Evolutionary conservation across 2,888 invertebrate species (phyloP), one percentile per base, ranked within the genome.

Genomic region (Sarcophaga caerulescens): DNA sequence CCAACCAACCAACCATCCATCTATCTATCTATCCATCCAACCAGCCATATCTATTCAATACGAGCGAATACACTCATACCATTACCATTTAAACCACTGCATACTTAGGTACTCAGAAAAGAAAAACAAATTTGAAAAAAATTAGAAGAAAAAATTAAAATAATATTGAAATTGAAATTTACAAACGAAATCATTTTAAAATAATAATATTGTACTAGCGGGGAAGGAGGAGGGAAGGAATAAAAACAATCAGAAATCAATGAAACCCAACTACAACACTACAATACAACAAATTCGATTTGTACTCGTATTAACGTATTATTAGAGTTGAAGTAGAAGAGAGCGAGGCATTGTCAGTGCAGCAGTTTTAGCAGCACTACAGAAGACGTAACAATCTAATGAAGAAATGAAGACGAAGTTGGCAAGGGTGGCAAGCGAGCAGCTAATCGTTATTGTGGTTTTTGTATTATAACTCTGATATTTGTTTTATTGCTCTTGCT

Each of bases 391-490:
- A 81, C 63, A 44, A 69, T 81, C 75, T 63, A 75, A 75, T 75
- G 52, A 75, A 75, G 81, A 81, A 73, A 71, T 79, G 79, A 71
- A 71, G 69, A 78, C 19, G 59, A 73, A 60, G 62, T 52, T 23
- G 17, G 14, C 59, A 73, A 81, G 69, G 69, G 81, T 70, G 57
- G 25, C 21, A 60, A 35, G 35, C 35, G 4, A 14, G 52, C 14
- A 52, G 52, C 17, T 52, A 17, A 14, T 14, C 17, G 17, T 52
- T 52, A 57, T 65, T 57, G n/a, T 35, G 35, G 65, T 25, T 52
- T 3, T 70, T 52, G 35, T 69, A 52, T 12, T 52, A 17, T 52
- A 17, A 14, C 17, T 52, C 12, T 52, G 5, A 52, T 52, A 52
- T 52, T 52, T 52, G 17, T 14, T 52, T 52, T 14, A 52, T 52